Percentiles rank a stretch among this genome's conserved stretches.
Evolutionary conservation across 2,888 invertebrate species (phyloP).

Genomic region (Drosophila melanosoma): DNA sequence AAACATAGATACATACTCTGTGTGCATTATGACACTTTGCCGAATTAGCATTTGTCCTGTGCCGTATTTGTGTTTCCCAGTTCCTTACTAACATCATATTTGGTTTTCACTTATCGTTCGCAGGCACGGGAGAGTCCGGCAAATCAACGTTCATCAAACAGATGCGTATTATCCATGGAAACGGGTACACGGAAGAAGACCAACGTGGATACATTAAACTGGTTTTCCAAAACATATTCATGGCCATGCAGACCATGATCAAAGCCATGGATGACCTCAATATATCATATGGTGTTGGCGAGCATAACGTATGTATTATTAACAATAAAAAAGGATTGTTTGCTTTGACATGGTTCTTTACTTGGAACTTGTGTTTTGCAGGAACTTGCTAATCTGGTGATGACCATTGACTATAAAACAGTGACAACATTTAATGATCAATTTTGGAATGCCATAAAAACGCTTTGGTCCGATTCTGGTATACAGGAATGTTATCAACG

Average conservation of each 20-base stretch:
- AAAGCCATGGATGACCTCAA: slow-evolving; percentile 99
- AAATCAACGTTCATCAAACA: slow-evolving; percentile 99
- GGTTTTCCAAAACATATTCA: slow-evolving; percentile 99
- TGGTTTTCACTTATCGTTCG: slow-evolving; percentile 6
- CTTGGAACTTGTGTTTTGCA: slow-evolving; percentile 83
- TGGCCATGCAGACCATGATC: slow-evolving; percentile 99
- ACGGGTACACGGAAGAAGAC: slow-evolving; percentile 99
- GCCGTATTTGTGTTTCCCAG: slow-evolving; percentile 4
- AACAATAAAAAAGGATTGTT: background rate
- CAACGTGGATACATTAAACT: slow-evolving; percentile 99
- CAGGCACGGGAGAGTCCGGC: slow-evolving; percentile 96
- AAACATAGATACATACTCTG: background rate
- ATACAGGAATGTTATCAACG: slow-evolving; percentile 99
- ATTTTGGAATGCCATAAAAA: slow-evolving; percentile 98
- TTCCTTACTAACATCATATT: slow-evolving; percentile 23
- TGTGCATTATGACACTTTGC: slow-evolving; percentile 32
- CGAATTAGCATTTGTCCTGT: slow-evolving; percentile 33
- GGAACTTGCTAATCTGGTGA: slow-evolving; percentile 98
- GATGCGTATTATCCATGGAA: slow-evolving; percentile 99
- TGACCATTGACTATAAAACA: slow-evolving; percentile 99
- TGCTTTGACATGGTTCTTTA: background rate
- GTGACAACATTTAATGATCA: slow-evolving; percentile 99
- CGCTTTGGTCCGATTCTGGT: slow-evolving; percentile 97
- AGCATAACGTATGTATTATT: slow-evolving; percentile 91
- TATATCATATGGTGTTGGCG: slow-evolving; percentile 96